phyloP scores from a whole-genome alignment of 2,888 invertebrate species.

The Stegana nigrithorax region DNA sequence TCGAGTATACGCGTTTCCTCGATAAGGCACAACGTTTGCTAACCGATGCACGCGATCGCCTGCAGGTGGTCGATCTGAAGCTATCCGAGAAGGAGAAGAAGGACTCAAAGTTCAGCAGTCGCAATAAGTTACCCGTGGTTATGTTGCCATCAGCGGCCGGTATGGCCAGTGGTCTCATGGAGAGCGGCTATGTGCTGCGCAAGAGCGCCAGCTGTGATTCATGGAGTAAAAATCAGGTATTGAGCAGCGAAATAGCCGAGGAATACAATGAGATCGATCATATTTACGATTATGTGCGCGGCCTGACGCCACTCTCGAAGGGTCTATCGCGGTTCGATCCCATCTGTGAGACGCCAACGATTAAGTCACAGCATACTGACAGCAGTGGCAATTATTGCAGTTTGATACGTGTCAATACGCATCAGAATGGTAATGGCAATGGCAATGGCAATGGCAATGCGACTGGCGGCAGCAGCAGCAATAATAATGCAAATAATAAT shows the following conservation, averaged over 20 bases:
- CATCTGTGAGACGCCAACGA: conserved; percentile 69
- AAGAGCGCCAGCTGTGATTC: conserved; percentile 84
- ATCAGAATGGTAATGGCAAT: conserved; percentile 46
- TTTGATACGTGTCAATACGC: conserved; percentile 62
- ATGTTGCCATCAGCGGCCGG: conserved; percentile 67
- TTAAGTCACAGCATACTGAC: conserved; percentile 67
- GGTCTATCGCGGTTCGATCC: conserved; percentile 71
- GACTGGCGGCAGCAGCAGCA: conserved; percentile 41
- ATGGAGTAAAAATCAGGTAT: conserved; percentile 67
- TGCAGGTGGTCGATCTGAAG: conserved; percentile 85
- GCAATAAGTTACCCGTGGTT: conserved; percentile 65
- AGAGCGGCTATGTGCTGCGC: conserved; percentile 78
- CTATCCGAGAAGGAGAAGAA: conserved; percentile 75
- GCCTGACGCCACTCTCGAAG: conserved; percentile 90
- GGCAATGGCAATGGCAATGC: conserved; percentile 34
- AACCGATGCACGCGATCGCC: conserved; percentile 79
- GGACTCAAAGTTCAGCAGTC: conserved; percentile 67
- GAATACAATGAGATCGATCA: conserved; percentile 97
- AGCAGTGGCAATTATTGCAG: conserved; percentile 68
- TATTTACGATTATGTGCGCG: conserved; percentile 94
- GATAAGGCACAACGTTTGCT: conserved; percentile 82
- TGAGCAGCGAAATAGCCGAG: conserved; percentile 75
- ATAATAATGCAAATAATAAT: too few species aligned
- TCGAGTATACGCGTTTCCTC: conserved; percentile 82
- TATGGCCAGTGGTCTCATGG: conserved; percentile 59